Conservation (phyloP, 2,113 vertebrate species). For the Nesogale talazaci region DNA sequence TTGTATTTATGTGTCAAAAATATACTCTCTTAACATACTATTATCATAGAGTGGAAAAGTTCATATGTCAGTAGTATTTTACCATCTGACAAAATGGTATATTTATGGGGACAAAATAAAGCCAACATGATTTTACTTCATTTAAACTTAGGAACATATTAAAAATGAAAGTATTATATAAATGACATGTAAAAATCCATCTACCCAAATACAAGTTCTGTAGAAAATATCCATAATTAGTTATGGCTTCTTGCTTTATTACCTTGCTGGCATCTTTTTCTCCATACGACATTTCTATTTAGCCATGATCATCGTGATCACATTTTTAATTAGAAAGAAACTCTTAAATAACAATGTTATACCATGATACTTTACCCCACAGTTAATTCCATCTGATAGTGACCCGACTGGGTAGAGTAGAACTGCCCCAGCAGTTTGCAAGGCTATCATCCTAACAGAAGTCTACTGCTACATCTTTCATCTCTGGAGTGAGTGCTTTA, state of each 20-base stretch:
- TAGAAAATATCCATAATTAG: neutral
- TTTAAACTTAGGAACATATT: neutral
- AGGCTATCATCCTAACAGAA: neutral
- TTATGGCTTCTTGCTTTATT: neutral
- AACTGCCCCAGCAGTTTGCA: neutral
- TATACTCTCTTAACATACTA: neutral
- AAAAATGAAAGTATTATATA: no score
- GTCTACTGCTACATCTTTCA: neutral
- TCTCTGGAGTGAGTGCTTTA: neutral
- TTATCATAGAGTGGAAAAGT: neutral
- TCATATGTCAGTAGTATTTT: neutral
- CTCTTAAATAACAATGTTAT: neutral
- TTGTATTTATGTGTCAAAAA: neutral
- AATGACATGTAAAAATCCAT: neutral
- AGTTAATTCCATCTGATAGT: neutral
- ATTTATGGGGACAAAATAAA: neutral
- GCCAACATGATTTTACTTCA: neutral
- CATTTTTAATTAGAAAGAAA: neutral
- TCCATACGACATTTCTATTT: neutral
- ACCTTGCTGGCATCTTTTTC: neutral
- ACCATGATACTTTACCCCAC: neutral
- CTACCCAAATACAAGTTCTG: neutral
- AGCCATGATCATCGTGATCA: neutral
- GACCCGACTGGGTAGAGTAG: neutral
- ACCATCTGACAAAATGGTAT: neutral